Evolutionary conservation across 1,140 invertebrate genomes (phyloP).

Genomic region (Fopius arisanus): DNA sequence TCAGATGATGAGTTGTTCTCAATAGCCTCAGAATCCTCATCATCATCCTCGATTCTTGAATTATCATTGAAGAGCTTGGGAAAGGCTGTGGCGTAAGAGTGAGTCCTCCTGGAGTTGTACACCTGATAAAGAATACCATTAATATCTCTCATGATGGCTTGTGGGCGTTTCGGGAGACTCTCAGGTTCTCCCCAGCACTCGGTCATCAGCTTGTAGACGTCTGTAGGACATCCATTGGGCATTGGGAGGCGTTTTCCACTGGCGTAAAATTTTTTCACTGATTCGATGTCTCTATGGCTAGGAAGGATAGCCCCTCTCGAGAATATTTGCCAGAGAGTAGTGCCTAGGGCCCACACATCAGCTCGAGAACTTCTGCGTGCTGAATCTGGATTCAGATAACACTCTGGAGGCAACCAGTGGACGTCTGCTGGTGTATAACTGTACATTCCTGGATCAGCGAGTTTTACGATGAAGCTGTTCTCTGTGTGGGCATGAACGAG

Average conservation of each 20-base stretch:
- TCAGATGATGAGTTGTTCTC: conserved; percentile 44
- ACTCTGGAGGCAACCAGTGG: conserved; percentile 87
- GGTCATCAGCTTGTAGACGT: conserved; percentile 85
- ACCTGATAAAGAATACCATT: conserved; percentile 81
- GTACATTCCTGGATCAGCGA: conserved; percentile 77
- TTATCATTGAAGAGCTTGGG: conserved; percentile 52
- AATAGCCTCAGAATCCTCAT: conserved; percentile 38
- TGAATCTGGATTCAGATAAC: conserved; percentile 72
- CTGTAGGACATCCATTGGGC: conserved; percentile 79
- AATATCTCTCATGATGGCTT: conserved; percentile 83
- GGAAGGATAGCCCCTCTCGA: conserved; percentile 71
- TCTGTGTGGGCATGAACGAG: conserved; percentile 75
- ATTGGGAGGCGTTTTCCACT: conserved; percentile 77
- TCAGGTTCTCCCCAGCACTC: conserved; percentile 87
- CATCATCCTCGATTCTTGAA: conserved; percentile 25
- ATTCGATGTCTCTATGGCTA: conserved; percentile 43
- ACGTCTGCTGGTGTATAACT: conserved; percentile 71
- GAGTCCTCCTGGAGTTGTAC: conserved; percentile 69
- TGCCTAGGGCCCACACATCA: conserved; percentile 89
- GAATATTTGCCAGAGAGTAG: conserved; percentile 91
- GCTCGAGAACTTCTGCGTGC: conserved; percentile 72
- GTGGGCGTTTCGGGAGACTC: conserved; percentile 75
- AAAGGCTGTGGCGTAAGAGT: conserved; percentile 69
- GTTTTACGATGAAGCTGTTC: conserved; percentile 77
- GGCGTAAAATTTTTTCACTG: conserved; percentile 68